phyloP scores from a whole-genome alignment of 2,797 vertebrate species.

The Linurgus olivaceus region DNA sequence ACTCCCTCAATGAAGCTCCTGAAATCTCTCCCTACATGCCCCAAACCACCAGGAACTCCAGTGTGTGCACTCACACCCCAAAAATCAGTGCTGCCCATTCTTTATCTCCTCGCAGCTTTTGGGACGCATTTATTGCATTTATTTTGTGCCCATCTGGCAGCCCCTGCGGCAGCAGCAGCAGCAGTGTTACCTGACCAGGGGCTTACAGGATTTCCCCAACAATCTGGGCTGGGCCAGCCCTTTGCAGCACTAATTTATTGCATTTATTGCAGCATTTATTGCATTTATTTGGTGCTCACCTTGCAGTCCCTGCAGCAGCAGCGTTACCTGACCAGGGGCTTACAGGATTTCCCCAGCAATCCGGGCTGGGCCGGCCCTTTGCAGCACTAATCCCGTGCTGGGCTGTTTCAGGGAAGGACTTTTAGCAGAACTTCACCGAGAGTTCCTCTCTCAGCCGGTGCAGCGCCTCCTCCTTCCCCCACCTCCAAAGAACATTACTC shows the following conservation, averaged over 20 bases:
- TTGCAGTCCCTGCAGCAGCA: neutral
- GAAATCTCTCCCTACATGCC: rapidly evolving
- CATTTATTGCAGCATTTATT: neutral
- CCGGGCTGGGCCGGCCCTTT: neutral
- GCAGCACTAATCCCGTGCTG: constrained; percentile 10
- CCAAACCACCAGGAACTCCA: neutral
- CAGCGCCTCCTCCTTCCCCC: neutral
- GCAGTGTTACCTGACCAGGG: neutral
- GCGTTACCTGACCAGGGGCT: neutral
- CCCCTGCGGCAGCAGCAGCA: neutral
- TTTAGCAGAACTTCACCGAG: neutral
- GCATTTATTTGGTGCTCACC: neutral
- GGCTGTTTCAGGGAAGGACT: constrained; percentile 18
- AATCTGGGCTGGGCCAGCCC: neutral
- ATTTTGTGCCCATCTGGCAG: neutral
- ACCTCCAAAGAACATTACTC: neutral
- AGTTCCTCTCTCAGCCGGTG: neutral
- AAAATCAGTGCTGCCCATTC: neutral
- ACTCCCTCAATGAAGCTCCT: neutral
- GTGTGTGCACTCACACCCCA: neutral
- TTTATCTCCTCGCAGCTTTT: neutral
- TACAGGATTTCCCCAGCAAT: constrained; percentile 23
- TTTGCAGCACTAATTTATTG: neutral
- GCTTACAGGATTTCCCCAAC: constrained; percentile 13
- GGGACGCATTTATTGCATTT: neutral